phyloP scores from a whole-genome alignment of 1,140 invertebrate species.

The Drosophila kikkawai region DNA sequence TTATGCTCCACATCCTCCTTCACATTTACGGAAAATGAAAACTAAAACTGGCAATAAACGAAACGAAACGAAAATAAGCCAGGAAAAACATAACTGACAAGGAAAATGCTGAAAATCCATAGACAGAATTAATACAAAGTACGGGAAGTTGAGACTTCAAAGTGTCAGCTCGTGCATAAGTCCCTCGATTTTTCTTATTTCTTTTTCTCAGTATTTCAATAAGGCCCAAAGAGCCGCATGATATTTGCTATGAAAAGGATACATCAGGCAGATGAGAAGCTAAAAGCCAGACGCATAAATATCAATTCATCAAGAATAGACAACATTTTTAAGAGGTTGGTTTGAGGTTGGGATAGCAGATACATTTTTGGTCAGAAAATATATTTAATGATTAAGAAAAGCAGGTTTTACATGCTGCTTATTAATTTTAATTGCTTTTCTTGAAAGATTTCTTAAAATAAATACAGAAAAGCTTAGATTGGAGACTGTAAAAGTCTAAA shows the following conservation, averaged over 20 bases:
- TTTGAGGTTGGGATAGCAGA: background rate
- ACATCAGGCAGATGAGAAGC: background rate
- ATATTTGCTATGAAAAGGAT: slow-evolving; percentile 16
- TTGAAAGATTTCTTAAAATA: background rate
- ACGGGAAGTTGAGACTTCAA: slow-evolving; percentile 21
- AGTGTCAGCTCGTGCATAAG: slow-evolving; percentile 38
- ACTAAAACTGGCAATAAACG: slow-evolving; percentile 23
- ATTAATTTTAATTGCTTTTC: background rate
- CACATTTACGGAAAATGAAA: slow-evolving; percentile 21
- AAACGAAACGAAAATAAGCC: background rate
- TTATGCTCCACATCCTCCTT: slow-evolving; percentile 20
- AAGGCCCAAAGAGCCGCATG: background rate
- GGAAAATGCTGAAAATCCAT: slow-evolving; percentile 8
- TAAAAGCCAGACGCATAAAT: slow-evolving; percentile 37
- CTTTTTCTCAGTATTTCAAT: background rate
- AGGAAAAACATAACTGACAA: background rate
- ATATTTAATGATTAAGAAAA: background rate
- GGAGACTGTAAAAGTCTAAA: background rate
- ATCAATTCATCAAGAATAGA: slow-evolving; percentile 35
- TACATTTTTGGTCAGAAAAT: background rate
- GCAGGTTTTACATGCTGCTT: no score
- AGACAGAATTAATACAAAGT: slow-evolving; percentile 19
- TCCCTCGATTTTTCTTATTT: background rate
- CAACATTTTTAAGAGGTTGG: no score
- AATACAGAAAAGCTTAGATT: background rate